Evolutionary conservation across 2,113 vertebrate genomes (phyloP), one percentile per base, ranked within the genome.

Genomic region (Capreolus pygargus): DNA sequence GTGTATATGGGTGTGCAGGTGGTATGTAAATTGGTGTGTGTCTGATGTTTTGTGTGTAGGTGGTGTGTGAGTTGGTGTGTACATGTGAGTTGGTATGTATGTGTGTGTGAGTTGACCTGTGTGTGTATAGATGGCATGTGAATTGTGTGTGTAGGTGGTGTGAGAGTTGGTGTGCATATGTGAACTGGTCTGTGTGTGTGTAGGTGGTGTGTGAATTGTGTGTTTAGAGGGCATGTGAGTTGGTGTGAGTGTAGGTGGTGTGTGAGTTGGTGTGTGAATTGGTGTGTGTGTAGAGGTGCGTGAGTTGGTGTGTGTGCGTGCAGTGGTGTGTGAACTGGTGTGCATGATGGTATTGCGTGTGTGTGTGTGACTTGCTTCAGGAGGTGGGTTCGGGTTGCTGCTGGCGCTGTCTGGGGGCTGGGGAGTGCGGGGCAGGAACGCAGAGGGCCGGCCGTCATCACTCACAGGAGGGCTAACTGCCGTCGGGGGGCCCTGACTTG

Each of bases 381-480:
- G 50, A 15, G 6, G 17, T 23, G 36, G 74, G 11, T 50, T 25
- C 5, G 23, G 7, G 21, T 30, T 3, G 6, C 50, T 13, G 2
- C 52, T 15, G 43, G 33, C 1, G 17, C n/a, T 23, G 84, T 30
- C 60, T 19, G 16, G 54, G 27, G 43, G 12, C 39, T 13, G 67
- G 13, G 21, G 70, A 12, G 28, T 1, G 45, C 9, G 16, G 27
- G 15, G 45, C 16, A 6, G 76, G 45, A 10, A 5, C 0, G 2
- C 27, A 47, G 76, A 47, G 76, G 27, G 27, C 43, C 4, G 4
- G 76, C 76, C 0, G 1, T 78, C 39, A 1, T 45, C 25, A 8
- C 9, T 45, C 4, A 9, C 16, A 36, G 64, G 64, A 21, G n/a
- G 17, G 17, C 64, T 36, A 21, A 23, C 64, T 70, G 17, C 64